Conservation (phyloP, 2,888 invertebrate genomes). For the Sarcophaga carnaria region DNA sequence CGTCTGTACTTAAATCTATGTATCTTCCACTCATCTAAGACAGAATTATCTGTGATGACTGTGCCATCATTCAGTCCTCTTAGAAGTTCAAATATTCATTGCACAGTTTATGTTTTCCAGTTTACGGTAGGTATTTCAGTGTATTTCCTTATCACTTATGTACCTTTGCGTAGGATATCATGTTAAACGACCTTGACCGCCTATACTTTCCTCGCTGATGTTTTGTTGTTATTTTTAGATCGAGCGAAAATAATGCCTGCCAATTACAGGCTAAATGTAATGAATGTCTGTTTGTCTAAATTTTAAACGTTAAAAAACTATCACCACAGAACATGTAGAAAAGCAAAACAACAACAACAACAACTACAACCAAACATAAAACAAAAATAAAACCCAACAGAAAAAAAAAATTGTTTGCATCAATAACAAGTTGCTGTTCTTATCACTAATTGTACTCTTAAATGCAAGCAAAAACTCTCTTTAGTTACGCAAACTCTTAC, state of each 20-base stretch:
- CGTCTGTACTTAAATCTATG: too few species aligned
- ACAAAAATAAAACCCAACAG: neutral
- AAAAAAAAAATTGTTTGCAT: neutral
- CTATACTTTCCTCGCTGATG: neutral
- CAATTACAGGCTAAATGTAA: conserved; percentile 55
- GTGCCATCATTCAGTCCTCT: too few species aligned
- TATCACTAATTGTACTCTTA: conserved; percentile 26
- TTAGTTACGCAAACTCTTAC: conserved; percentile 17
- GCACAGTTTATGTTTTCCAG: too few species aligned
- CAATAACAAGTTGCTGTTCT: conserved; percentile 52
- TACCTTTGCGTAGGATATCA: too few species aligned
- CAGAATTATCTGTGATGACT: too few species aligned
- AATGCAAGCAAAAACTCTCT: neutral
- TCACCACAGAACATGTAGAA: conserved; percentile 17
- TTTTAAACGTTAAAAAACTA: conserved; percentile 47
- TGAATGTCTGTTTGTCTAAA: conserved; percentile 21
- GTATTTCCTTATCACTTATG: too few species aligned
- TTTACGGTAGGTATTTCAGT: too few species aligned
- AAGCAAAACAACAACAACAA: conserved; percentile 7
- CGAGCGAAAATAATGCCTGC: conserved; percentile 38
- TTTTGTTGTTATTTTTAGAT: conserved; percentile 64
- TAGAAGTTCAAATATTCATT: too few species aligned
- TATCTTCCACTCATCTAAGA: too few species aligned
- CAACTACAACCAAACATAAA: neutral
- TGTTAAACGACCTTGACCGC: too few species aligned